Conservation (phyloP, 2,888 invertebrate genomes). For the Trissonchulus latispiculum region DNA sequence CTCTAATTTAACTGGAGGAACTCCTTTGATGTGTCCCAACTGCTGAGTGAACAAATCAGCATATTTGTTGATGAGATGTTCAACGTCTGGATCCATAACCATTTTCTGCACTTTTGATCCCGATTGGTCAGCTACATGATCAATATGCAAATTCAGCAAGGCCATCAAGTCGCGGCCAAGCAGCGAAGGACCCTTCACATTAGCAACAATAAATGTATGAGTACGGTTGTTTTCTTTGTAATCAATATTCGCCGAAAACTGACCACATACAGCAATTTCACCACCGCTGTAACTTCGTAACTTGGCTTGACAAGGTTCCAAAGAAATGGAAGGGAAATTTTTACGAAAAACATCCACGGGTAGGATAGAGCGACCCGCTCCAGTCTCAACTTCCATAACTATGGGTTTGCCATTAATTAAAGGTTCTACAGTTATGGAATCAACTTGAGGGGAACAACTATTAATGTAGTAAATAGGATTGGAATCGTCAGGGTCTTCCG, state of each 20-base stretch:
- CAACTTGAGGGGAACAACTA: background rate
- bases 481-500: background rate
- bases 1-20: background rate
- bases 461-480: background rate
- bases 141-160: background rate
- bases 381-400: background rate
- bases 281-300: background rate
- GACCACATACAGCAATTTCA: background rate
- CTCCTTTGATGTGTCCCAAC: background rate
- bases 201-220: background rate
- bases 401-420: background rate
- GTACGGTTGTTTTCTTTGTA: background rate
- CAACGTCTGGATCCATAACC: background rate
- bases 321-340: background rate
- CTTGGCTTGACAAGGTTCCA: background rate
- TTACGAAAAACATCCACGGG: background rate
- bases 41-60: background rate
- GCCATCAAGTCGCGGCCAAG: background rate
- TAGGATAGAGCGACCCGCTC: background rate
- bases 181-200: background rate
- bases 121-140: background rate
- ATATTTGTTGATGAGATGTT: background rate
- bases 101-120: too few relatives aligned
- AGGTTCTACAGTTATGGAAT: background rate
- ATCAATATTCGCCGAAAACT: background rate